Conservation (phyloP, 2,113 vertebrate species). For the Meriones unguiculatus region DNA sequence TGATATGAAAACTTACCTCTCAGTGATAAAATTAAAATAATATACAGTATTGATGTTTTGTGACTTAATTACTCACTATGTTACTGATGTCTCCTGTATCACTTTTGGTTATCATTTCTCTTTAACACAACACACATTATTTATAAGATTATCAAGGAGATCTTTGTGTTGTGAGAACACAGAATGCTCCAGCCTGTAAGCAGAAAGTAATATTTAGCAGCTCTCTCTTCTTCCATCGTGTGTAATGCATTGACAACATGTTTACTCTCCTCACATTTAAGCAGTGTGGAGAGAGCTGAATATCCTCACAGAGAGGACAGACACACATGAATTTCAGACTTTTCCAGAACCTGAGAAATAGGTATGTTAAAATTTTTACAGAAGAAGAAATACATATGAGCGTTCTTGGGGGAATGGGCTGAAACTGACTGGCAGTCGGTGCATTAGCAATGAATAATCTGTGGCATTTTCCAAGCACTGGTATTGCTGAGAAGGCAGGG, state of each 20-base stretch:
- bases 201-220: neutral
- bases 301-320: neutral
- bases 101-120: neutral
- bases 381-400: neutral
- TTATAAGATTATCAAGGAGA: neutral
- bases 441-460: neutral
- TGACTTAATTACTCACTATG: neutral
- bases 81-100: neutral
- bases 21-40: neutral
- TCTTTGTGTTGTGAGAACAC: neutral
- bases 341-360: neutral
- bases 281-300: neutral
- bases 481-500: neutral
- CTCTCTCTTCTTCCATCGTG: neutral
- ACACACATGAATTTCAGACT: neutral
- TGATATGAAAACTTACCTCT: neutral
- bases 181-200: neutral
- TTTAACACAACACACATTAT: neutral
- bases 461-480: neutral
- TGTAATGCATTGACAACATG: neutral
- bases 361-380: neutral
- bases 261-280: neutral
- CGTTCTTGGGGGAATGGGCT: neutral
- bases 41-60: neutral
- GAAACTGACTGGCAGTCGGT: neutral